Percentiles rank a stretch among this genome's conserved stretches.
These are phyloP conservation scores for Amblyjoppa proteus DNA, from an alignment of 2,888 invertebrate species.

Conservation along the genomic window DNA sequence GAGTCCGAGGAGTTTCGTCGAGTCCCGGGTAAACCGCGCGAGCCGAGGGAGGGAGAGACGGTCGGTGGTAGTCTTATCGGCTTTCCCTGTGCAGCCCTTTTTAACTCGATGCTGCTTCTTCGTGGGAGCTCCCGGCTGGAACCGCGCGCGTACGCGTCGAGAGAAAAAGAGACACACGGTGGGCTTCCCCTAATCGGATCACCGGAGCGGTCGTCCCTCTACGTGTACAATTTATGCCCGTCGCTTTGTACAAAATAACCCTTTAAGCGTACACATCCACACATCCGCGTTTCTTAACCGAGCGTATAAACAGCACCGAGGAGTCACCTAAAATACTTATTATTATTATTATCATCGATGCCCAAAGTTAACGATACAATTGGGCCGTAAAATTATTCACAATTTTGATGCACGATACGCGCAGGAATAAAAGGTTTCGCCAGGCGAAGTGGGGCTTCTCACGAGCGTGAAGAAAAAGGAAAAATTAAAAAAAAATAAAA, in stretches of 20 bases:
- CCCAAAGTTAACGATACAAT: conserved; percentile 22
- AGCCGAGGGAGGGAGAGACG: neutral
- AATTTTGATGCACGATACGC: conserved; percentile 8
- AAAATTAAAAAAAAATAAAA: neutral
- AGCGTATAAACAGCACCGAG: conserved; percentile 1
- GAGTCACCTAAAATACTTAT: conserved; percentile 34
- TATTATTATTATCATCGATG: neutral
- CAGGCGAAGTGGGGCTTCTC: conserved; percentile 33
- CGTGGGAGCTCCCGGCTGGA: neutral
- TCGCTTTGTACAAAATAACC: conserved; percentile 31
- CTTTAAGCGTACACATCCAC: neutral
- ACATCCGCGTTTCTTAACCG: conserved; percentile 9
- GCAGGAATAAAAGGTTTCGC: conserved; percentile 7
- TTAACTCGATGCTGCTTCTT: conserved; percentile 16
- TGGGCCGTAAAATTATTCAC: conserved; percentile 37
- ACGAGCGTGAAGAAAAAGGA: neutral
- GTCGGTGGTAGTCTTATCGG: conserved; percentile 6
- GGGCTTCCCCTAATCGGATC: conserved; percentile 77
- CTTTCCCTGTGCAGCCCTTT: conserved; percentile 8
- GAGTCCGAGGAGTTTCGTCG: neutral
- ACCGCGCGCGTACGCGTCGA: neutral
- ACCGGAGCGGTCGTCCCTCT: conserved; percentile 52
- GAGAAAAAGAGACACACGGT: conserved; percentile 38
- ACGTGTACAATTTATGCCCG: conserved; percentile 53
- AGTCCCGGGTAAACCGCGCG: neutral